These are phyloP conservation scores for Microplitis deprimator DNA, from an alignment of 2,888 invertebrate genomes.

Conservation along the genomic window DNA sequence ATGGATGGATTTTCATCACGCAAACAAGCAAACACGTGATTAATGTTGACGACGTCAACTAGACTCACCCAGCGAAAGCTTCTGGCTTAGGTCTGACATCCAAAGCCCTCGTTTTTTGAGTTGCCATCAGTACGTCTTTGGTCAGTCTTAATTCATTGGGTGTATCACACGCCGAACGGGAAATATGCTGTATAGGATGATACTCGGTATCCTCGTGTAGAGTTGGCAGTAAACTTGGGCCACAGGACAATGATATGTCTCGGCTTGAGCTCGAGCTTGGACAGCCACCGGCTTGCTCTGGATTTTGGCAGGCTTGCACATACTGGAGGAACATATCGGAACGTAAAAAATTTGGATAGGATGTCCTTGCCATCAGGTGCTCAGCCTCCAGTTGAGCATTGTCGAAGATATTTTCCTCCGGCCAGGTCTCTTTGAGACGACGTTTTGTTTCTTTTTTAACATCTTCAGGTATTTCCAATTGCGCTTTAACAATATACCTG, in stretches of 20 bases:
- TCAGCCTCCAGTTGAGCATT: conserved; percentile 88
- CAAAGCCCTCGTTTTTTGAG: conserved; percentile 79
- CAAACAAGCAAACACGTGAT: conserved; percentile 24
- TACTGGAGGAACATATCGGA: conserved; percentile 93
- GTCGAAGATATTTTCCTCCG: conserved; percentile 88
- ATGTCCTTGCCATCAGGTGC: conserved; percentile 86
- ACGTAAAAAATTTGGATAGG: conserved; percentile 93
- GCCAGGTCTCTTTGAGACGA: conserved; percentile 80
- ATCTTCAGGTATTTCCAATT: conserved; percentile 87
- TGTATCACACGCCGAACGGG: conserved; percentile 63
- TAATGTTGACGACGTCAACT: conserved; percentile 30
- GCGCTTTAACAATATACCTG: conserved; percentile 85
- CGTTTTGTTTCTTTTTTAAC: conserved; percentile 84
- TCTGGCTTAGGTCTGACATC: conserved; percentile 80
- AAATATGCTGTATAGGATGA: conserved; percentile 59
- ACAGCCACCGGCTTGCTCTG: conserved; percentile 62
- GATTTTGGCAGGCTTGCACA: conserved; percentile 79
- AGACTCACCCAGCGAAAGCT: conserved; percentile 78
- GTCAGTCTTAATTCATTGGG: conserved; percentile 77
- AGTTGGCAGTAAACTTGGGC: conserved; percentile 80
- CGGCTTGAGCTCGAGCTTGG: conserved; percentile 66
- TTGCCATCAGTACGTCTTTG: conserved; percentile 84
- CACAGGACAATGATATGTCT: conserved; percentile 72
- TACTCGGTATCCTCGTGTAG: conserved; percentile 90
- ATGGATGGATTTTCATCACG: background rate